Conservation (phyloP, 2,888 invertebrate species). For the Mythimna ferrago region DNA sequence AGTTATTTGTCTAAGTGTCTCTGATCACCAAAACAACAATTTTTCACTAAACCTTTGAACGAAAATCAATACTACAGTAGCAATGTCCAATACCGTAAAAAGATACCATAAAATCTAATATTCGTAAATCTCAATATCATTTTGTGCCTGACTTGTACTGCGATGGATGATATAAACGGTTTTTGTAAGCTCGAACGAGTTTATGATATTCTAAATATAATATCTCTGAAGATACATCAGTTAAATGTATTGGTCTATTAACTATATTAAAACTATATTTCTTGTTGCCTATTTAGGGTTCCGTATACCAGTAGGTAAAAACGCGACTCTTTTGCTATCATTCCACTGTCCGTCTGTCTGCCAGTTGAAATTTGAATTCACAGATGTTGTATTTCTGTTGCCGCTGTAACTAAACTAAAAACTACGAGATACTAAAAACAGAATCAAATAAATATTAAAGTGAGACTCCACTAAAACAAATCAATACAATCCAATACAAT, state of each 20-base stretch:
- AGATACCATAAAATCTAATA: background rate
- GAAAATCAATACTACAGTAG: conserved; percentile 5
- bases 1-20: too few relatives aligned
- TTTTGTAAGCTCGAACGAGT: background rate
- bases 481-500: too few relatives aligned
- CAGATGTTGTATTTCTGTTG: too few relatives aligned
- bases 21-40: background rate
- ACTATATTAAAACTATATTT: background rate
- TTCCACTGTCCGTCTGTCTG: too few relatives aligned
- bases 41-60: background rate
- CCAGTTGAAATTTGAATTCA: too few relatives aligned
- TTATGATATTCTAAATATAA: background rate
- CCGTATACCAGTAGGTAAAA: too few relatives aligned
- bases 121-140: background rate
- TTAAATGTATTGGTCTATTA: background rate
- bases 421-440: too few relatives aligned
- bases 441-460: too few relatives aligned
- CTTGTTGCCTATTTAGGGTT: too few relatives aligned
- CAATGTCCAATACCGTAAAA: background rate
- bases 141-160: conserved; percentile 20
- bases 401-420: too few relatives aligned
- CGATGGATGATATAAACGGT: background rate
- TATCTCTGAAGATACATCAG: background rate
- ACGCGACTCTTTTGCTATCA: too few relatives aligned
- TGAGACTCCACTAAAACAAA: too few relatives aligned